Base-by-base conservation (phyloP, 2,113 vertebrate genomes). In the Grammomys surdaster region DNA sequence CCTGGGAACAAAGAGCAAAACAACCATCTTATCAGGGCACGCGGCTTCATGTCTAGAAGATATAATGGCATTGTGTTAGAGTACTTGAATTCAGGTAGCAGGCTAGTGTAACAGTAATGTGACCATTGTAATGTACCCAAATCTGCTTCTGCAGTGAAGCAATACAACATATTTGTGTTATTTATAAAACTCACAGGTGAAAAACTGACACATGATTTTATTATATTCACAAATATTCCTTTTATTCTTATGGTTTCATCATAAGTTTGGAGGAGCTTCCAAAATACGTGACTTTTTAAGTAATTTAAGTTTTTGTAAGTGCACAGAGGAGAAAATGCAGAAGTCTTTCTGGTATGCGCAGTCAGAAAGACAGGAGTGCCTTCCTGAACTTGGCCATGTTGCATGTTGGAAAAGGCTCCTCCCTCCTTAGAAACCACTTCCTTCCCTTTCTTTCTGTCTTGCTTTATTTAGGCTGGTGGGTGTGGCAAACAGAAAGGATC, bases 371-470 rank as follows among this genome's bases (percentile, higher is more conserved):
- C 70, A 20, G 1, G n/a, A 91, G 36, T 33, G 13, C 19, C 54
- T 72, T 70, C 60, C 72, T 92, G 60, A 70, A 17, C 28, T 63
- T 4, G 10, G 10, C 26, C 56, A 7, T 20, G n/a, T 40, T 56
- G 33, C 40, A 5, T 2, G 0, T 31, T 20, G 33, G 72, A 40
- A 69, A 63, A 90, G 77, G 58, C 22, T 40, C 60, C 46, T 92
- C 33, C 46, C 20, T 81, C 33, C 78, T 58, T n/a, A 48, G 77
- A 95, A 84, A 78, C 24, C 31, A 58, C 36, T 91, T 90, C 54
- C 54, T 92, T 73, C 87, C 86, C 85, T 96, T 92, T 36, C 82
- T 87, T 90, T 54, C n/a, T 43, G 0, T 93, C 88, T 80, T 82
- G 72, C 56, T 76, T 63, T 89, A n/a, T 75, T 89, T 85, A n/a